phyloP scores from a whole-genome alignment of 2,113 vertebrate genomes.

The Pteronura brasiliensis region DNA sequence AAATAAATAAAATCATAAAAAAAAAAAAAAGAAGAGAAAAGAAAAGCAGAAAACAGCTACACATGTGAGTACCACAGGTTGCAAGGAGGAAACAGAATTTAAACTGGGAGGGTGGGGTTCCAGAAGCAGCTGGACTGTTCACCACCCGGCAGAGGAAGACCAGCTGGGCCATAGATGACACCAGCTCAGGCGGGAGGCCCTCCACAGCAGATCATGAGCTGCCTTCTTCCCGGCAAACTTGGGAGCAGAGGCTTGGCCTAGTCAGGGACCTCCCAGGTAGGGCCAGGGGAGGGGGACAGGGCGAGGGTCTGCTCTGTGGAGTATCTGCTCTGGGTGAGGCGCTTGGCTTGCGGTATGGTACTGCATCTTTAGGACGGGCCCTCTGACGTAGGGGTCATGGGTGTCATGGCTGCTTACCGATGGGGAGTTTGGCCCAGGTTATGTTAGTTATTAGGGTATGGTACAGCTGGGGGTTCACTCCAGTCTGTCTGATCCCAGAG shows the following conservation, averaged over 20 bases:
- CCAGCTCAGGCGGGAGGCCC: neutral
- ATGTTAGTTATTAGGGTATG: neutral
- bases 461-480: neutral
- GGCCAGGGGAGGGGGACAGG: fast-evolving
- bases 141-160: neutral
- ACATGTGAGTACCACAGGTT: neutral
- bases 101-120: neutral
- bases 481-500: neutral
- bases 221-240: neutral
- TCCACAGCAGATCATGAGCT: neutral
- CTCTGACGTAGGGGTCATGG: neutral
- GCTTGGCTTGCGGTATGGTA: neutral
- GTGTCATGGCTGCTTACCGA: neutral
- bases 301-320: neutral
- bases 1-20: neutral
- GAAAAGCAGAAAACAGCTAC: neutral
- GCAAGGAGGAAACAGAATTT: neutral
- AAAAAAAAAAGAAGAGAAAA: neutral
- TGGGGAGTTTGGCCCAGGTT: neutral
- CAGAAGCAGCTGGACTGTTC: neutral
- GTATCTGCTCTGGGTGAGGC: neutral
- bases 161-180: neutral
- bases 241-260: neutral
- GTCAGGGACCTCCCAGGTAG: neutral
- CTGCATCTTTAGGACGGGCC: neutral